Evolutionary conservation across 2,888 invertebrate species (phyloP).

Genomic region (Rhyacophila evoluta): DNA sequence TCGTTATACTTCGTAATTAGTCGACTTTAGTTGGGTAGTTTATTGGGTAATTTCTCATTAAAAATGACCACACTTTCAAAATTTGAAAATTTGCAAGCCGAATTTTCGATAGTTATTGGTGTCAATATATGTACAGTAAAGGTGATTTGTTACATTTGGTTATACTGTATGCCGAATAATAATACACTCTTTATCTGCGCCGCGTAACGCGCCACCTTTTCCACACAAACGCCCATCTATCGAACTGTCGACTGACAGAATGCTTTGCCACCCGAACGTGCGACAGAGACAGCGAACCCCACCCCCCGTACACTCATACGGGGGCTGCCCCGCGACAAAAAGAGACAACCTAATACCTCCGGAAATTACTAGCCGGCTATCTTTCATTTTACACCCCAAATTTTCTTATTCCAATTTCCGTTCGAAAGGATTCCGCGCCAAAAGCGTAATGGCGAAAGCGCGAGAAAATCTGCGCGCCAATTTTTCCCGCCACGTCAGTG

Average conservation of each 20-base stretch:
- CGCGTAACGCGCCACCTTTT: slow-evolving; percentile 46
- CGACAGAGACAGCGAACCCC: slow-evolving; percentile 34
- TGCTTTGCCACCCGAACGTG: slow-evolving; percentile 27
- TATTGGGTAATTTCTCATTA: no score
- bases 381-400: slow-evolving; percentile 83
- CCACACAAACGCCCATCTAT: slow-evolving; percentile 24
- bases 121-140: no score
- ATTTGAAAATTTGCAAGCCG: no score
- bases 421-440: slow-evolving; percentile 57
- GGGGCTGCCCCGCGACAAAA: slow-evolving; percentile 47
- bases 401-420: slow-evolving; percentile 82
- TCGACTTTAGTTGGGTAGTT: no score
- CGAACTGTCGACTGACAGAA: slow-evolving; percentile 24
- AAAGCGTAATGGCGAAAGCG: slow-evolving; percentile 58
- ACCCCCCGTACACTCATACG: slow-evolving; percentile 16
- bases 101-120: no score
- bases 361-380: slow-evolving; percentile 82
- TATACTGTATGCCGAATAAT: slow-evolving; percentile 40
- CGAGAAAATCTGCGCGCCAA: slow-evolving; percentile 10
- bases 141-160: slow-evolving; percentile 23
- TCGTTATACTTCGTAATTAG: no score
- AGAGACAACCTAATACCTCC: slow-evolving; percentile 60
- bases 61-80: no score
- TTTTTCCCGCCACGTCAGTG: slow-evolving; percentile 11
- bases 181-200: slow-evolving; percentile 54